Conservation (phyloP, 1,140 invertebrate genomes). For the Leptopilina clavipes region DNA sequence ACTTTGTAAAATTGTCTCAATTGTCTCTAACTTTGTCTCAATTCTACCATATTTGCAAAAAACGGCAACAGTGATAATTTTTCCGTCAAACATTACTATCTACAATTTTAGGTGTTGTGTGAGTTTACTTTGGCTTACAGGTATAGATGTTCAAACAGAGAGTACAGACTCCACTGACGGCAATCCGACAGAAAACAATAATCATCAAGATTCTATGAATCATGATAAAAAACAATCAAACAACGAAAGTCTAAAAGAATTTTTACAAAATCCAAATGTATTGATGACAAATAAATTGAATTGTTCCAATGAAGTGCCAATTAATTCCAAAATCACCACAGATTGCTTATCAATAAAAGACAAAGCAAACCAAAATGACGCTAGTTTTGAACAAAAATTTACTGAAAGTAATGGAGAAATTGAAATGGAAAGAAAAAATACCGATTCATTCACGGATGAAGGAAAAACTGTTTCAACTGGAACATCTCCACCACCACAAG, state of each 20-base stretch:
- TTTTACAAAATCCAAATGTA: background rate
- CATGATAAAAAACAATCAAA: background rate
- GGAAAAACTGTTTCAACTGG: constrained; percentile 72
- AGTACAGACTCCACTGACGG: background rate
- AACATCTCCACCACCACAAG: constrained; percentile 90
- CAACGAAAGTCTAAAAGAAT: constrained; percentile 10
- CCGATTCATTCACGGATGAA: constrained; percentile 30
- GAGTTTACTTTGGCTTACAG: background rate
- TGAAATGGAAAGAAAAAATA: background rate
- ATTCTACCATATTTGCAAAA: no score
- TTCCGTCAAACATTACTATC: no score
- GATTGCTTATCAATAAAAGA: background rate
- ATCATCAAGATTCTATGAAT: no score
- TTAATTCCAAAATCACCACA: background rate
- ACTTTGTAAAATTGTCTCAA: no score
- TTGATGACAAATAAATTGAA: background rate
- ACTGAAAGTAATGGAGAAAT: background rate
- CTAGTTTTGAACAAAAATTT: background rate
- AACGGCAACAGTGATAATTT: no score
- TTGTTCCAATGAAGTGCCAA: background rate
- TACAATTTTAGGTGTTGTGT: no score
- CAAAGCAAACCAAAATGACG: background rate
- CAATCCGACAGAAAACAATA: background rate
- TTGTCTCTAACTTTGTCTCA: no score
- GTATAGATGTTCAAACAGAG: background rate